Percentiles rank a stretch among this genome's conserved stretches.
phyloP scores from a whole-genome alignment of 2,113 vertebrate genomes.

The Oncorhynchus gorbuscha region DNA sequence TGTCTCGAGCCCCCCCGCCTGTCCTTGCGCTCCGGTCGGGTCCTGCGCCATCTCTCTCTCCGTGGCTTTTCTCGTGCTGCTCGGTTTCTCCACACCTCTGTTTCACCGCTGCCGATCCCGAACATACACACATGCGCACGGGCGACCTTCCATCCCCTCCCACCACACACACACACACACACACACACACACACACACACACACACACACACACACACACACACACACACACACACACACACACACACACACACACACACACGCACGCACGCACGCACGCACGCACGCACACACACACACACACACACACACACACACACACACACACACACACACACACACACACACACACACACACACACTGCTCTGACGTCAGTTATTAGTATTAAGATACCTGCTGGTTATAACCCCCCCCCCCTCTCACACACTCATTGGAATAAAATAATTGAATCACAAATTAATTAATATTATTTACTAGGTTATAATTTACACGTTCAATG shows the following conservation, averaged over 20 bases:
- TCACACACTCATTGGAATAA: not conserved
- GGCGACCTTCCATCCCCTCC: slow-evolving; percentile 50
- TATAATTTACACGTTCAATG: not conserved
- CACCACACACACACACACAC: slow-evolving; percentile 48
- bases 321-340: too few relatives aligned
- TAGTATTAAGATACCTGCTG: slow-evolving; percentile 27
- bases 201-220: too few relatives aligned
- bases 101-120: slow-evolving; percentile 75
- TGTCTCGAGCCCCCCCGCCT: slow-evolving; percentile 78
- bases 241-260: slow-evolving; percentile 37
- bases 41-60: slow-evolving; percentile 84
- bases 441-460: not conserved
- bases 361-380: slow-evolving; percentile 73
- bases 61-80: slow-evolving; percentile 80
- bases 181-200: slow-evolving; percentile 31
- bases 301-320: slow-evolving; percentile 42
- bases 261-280: too few relatives aligned
- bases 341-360: not conserved
- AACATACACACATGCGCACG: slow-evolving; percentile 71
- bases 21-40: slow-evolving; percentile 79
- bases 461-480: not conserved
- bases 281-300: slow-evolving; percentile 29
- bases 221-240: slow-evolving; percentile 10
- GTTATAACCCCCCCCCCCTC: not conserved
- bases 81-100: slow-evolving; percentile 68